Conservation (phyloP, 30 jellyfish, hydroid and myxozoan genomes). For the Euphysa ruthae region DNA sequence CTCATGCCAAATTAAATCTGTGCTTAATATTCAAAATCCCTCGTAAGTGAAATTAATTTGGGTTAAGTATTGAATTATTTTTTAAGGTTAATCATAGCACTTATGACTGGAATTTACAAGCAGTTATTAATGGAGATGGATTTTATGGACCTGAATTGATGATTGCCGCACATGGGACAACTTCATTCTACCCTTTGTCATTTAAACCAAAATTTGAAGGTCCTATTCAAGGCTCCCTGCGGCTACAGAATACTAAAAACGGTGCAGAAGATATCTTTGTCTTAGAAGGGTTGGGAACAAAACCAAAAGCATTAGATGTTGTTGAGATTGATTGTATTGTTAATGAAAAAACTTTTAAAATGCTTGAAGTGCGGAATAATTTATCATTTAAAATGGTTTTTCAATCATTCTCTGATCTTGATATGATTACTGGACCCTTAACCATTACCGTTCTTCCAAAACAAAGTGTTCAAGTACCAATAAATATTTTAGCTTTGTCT, state of each 20-base stretch:
- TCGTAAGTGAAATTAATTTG: too few species aligned
- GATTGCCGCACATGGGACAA: conserved; percentile 39
- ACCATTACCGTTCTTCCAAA: conserved; percentile 58
- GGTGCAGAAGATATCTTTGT: conserved; percentile 68
- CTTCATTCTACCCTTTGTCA: conserved; percentile 52
- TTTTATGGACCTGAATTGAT: conserved; percentile 57
- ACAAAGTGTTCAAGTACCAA: conserved; percentile 50
- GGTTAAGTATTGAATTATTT: too few species aligned
- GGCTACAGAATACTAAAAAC: conserved; percentile 45
- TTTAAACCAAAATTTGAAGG: conserved; percentile 84
- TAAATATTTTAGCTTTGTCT: conserved; percentile 54
- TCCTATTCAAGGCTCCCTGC: conserved; percentile 53
- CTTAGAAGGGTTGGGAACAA: conserved; percentile 64
- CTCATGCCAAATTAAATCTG: too few species aligned
- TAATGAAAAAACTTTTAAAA: conserved; percentile 36
- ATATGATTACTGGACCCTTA: conserved; percentile 53
- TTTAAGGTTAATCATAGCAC: conserved; percentile 71
- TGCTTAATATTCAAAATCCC: too few species aligned
- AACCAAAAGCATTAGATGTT: conserved; percentile 52
- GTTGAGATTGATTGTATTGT: conserved; percentile 64
- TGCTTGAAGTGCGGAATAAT: conserved; percentile 44
- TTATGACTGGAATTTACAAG: conserved; percentile 62
- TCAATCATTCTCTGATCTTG: conserved; percentile 87
- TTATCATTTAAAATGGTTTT: conserved; percentile 58
- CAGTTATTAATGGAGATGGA: conserved; percentile 70